Percentiles rank a stretch among this genome's conserved stretches.
These are phyloP conservation scores for Salvator merianae DNA, from an alignment of 2,113 vertebrate species.

Conservation along the genomic window DNA sequence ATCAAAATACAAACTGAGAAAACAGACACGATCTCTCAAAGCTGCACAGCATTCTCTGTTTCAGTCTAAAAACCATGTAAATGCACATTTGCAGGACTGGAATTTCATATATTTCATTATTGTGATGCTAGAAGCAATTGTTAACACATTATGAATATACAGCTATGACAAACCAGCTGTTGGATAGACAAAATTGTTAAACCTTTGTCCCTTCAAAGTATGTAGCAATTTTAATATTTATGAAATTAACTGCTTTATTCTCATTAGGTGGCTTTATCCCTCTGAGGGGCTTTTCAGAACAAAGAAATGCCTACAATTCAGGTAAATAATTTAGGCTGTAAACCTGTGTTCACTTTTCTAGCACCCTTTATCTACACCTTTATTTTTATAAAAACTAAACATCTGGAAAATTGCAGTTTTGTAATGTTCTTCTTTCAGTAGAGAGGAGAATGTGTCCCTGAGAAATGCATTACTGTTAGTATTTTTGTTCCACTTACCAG, in stretches of 20 bases:
- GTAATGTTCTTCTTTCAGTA: neutral
- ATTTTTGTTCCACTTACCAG: neutral
- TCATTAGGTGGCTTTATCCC: conserved; percentile 67
- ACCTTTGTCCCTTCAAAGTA: neutral
- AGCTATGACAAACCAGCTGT: neutral
- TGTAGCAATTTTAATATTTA: neutral
- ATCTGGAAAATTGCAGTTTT: neutral
- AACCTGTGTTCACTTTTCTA: neutral
- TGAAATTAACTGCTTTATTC: conserved; percentile 3
- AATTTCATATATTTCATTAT: neutral
- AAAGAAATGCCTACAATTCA: conserved; percentile 62
- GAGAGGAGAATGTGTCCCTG: neutral
- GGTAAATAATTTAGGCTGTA: conserved; percentile 60
- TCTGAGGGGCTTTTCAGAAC: conserved; percentile 42
- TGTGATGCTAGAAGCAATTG: neutral
- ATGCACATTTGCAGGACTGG: neutral
- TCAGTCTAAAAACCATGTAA: neutral
- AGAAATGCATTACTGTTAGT: neutral
- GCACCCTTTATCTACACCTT: neutral
- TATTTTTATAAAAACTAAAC: neutral
- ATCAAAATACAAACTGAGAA: neutral
- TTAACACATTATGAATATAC: neutral
- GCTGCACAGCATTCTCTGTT: neutral
- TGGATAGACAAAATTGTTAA: neutral
- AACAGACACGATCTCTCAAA: neutral